A percentile compares a stretch with the other conserved stretches of the same genome.
Conservation (phyloP, 2,113 vertebrate species). For the Charadrius vociferus region DNA sequence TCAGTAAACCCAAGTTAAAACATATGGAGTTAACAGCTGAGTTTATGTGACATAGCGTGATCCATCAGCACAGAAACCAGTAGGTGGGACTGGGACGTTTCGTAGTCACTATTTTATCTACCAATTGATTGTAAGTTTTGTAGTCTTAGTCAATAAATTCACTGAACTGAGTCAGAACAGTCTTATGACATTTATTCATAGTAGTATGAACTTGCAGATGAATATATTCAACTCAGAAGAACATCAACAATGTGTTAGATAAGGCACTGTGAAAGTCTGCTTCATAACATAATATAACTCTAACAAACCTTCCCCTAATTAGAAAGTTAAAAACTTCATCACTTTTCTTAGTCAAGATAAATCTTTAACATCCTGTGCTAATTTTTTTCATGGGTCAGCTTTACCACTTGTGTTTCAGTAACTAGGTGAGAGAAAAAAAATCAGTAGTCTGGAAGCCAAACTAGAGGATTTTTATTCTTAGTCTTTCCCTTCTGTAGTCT, state of each 20-base stretch:
- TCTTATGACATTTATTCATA: conserved; percentile 50
- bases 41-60: not conserved
- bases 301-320: not conserved
- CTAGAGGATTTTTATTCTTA: conserved; percentile 7
- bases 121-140: not conserved
- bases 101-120: not conserved
- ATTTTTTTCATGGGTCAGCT: not conserved
- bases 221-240: not conserved
- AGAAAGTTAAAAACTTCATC: conserved; percentile 1
- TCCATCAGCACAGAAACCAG: not conserved
- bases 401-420: conserved; percentile 13
- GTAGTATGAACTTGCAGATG: not conserved
- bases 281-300: not conserved
- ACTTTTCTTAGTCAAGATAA: not conserved
- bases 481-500: conserved; percentile 41
- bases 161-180: conserved; percentile 30
- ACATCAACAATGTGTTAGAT: not conserved
- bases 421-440: not conserved
- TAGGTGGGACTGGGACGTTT: not conserved
- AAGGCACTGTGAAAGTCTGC: not conserved
- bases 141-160: not conserved
- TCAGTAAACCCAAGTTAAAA: not conserved
- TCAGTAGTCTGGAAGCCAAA: not conserved
- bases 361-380: not conserved
- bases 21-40: not conserved